Conservation (phyloP, 2,797 vertebrate species). For the Fistularia tabacaria region DNA sequence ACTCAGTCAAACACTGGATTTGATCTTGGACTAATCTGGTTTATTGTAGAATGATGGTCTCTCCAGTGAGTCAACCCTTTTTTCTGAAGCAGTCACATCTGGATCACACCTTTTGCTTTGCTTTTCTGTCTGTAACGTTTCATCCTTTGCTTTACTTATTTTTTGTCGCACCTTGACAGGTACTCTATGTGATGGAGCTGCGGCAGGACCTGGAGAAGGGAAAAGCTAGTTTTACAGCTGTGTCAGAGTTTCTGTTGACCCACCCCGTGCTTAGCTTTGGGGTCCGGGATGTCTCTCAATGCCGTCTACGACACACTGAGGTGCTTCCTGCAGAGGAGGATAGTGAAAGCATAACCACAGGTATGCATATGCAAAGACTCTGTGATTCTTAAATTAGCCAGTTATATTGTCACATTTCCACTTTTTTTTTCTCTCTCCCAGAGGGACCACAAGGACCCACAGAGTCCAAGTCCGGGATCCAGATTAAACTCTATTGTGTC, state of each 20-base stretch:
- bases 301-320: conserved; percentile 86
- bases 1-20: too few relatives aligned
- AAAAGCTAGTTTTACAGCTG: conserved; percentile 90
- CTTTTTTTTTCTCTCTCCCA: conserved; percentile 56
- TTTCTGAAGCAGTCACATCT: too few relatives aligned
- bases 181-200: conserved; percentile 98
- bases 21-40: too few relatives aligned
- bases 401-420: too few relatives aligned
- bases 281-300: conserved; percentile 86
- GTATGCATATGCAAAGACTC: conserved; percentile 49
- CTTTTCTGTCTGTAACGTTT: not conserved
- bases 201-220: conserved; percentile 92
- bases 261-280: conserved; percentile 97
- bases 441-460: conserved; percentile 84
- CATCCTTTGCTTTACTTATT: not conserved
- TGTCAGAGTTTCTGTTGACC: conserved; percentile 95
- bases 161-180: conserved; percentile 66
- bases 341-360: conserved; percentile 84
- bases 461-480: conserved; percentile 89
- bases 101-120: not conserved
- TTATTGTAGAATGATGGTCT: too few relatives aligned
- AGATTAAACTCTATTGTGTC: conserved; percentile 97
- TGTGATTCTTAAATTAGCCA: too few relatives aligned
- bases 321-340: conserved; percentile 94
- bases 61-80: too few relatives aligned